Evolutionary conservation across 2,888 invertebrate genomes (phyloP), one percentile per base, ranked within the genome.

Genomic region (Drosophila pegasa): DNA sequence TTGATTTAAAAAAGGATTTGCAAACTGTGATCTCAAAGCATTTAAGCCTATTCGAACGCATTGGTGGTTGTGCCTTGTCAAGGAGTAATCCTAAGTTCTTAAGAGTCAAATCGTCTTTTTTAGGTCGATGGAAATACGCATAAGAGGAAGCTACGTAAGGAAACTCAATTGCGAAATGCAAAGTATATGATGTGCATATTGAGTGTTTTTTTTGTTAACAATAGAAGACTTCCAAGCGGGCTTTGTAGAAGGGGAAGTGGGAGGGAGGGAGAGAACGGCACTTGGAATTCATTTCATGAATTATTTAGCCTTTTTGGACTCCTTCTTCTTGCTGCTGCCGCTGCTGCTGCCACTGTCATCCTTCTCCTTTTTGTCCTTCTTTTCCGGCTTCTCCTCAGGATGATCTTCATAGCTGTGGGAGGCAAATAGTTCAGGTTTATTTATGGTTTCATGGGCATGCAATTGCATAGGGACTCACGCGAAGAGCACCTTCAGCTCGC

Each of bases 401-500:
- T 95, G 94, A 92, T 96, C 96, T 91, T 95, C 95, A 90, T 96
- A 96, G 52, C 95, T 95, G 87, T 45, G 16, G 0, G 3, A 3
- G n/a, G 6, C 1, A 10, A 2, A 48, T n/a, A 48, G 4, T 1
- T 20, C n/a, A 27, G 3, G 1, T 3, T 47, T 14, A 29, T 12
- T 29, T 1, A 16, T 18, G 2, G 10, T 3, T 20, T 3, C 5
- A 8, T 1, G 5, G 2, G 20, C 2, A 38, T 8, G 0, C 16
- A 18, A 12, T 25, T 3, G 2, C 1, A 25, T 10, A 2, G 12
- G 27, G 2, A 61, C 96, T 95, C 92, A 98, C 97, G 95, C 96
- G 93, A 99, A 97, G 83, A 99, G 93, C 6, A 96, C 95, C 83
- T 96, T 96, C 61, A 98, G 93, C 90, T 99, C 99, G 25, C 99